These are phyloP conservation scores for Halcyon chelicuti DNA, from an alignment of 2,797 vertebrate species.

Conservation along the genomic window DNA sequence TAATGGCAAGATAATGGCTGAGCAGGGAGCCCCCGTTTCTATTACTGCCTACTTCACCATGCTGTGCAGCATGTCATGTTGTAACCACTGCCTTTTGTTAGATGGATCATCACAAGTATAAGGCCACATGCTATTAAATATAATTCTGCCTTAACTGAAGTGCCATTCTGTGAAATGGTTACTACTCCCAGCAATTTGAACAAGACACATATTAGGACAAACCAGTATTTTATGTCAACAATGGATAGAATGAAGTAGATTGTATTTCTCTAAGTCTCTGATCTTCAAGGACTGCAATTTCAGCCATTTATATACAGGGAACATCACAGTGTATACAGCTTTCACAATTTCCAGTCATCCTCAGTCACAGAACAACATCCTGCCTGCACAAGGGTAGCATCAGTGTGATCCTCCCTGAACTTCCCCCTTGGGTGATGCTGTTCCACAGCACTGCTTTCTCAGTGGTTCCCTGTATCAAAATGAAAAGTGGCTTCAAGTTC, in stretches of 20 bases:
- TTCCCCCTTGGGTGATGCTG: background rate
- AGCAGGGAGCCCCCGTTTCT: background rate
- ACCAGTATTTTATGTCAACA: constrained; percentile 16
- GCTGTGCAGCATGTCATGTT: background rate
- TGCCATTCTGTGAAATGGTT: background rate
- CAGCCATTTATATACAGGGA: background rate
- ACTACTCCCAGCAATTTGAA: constrained; percentile 14
- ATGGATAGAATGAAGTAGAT: background rate
- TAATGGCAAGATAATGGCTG: background rate
- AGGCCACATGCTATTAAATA: background rate
- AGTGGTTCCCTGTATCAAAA: background rate
- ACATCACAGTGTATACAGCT: background rate
- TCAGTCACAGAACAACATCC: background rate
- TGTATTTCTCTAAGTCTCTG: background rate
- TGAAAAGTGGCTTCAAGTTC: background rate
- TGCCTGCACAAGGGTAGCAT: background rate
- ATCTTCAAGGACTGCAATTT: constrained; percentile 2
- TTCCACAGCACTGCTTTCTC: background rate
- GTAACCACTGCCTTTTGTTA: background rate
- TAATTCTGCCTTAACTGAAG: background rate
- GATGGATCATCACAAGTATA: background rate
- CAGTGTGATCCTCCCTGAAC: background rate
- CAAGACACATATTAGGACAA: background rate
- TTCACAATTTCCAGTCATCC: background rate
- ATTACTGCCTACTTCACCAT: background rate